Evolutionary conservation across 2,113 vertebrate genomes (phyloP), one percentile per base, ranked within the genome.

Genomic region (Lepus americanus): DNA sequence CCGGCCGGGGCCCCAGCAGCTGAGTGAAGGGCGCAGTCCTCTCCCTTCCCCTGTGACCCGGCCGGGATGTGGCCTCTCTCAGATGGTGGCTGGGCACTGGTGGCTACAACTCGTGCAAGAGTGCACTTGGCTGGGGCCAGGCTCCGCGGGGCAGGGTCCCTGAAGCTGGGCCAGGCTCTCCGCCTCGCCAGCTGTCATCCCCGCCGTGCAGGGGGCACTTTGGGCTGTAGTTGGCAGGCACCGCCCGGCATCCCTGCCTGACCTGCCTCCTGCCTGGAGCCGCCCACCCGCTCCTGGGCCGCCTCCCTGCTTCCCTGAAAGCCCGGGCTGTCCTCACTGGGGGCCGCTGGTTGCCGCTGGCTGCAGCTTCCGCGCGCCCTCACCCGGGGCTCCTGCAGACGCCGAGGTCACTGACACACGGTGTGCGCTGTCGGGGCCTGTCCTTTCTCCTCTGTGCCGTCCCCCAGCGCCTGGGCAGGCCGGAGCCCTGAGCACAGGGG

Each of bases 181-280:
- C 20, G 29, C 39, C 5, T 7, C 20, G 63, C 7, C 33, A 29
- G 53, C 10, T 12, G 36, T 49, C 53, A 11, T 29, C 73, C 22
- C 29, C 1, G 39, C 2, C 0, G 1, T 55, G 27, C 66, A 29
- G 9, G 23, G 8, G 3, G 19, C 27, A 1, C 16, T 1, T 27
- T 2, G 59, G 55, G n/a, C 9, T 25, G 44, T 7, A 4, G 33
- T 74, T 36, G 36, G 51, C 36, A 33, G 83, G 23, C 6, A 8
- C 4, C 1, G 5, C 12, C 39, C 29, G 25, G 61, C 1, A 13
- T 7, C 14, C 31, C 72, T 78, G 64, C n/a, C 6, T 4, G 70
- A 8, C 9, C 84, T 67, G 14, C 61, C 29, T 61, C n/a, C 55
- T 44, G 27, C 66, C 20, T 49, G 33, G 67, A 9, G 0, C 36